Evolutionary conservation across 2,113 vertebrate species (phyloP), one percentile per base, ranked within the genome.

Genomic region (Megaptera novaeangliae): DNA sequence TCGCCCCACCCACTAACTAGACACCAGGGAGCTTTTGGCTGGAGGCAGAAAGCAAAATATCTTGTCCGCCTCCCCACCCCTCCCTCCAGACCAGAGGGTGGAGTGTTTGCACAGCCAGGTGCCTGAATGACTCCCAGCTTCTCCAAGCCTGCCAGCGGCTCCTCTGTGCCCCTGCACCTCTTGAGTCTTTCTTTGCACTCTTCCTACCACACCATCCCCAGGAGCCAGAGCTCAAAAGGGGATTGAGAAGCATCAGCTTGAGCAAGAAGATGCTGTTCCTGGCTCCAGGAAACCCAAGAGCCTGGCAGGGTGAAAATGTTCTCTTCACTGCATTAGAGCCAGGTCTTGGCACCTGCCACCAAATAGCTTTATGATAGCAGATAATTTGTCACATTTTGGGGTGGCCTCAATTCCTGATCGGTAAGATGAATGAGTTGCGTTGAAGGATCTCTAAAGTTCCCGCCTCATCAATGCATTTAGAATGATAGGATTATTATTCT

Each of bases 1-100:
- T 90, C 6, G 39, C 91, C 94, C 97, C 97, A 97, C 97, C 96
- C 97, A 97, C 95, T 97, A 97, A 97, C 91, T 94, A 92, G 97
- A 95, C 0, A 0, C 80, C 44, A 0, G 44, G 29, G 86, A 96
- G 95, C 84, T 81, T 36, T 81, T 0, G 17, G 88, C 72, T 96
- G 95, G 89, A 97, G 94, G 96, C 94, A 97, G 90, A 91, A 91
- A 96, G 95, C 77, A 89, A 88, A 88, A 55, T 44, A 59, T 75
- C 36, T 39, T 78, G 72, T 57, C 66, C 44, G 59, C 59, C 83
- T 88, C 96, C 89, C 88, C 1, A 44, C 49, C 89, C 94, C 83
- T 85, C 93, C 96, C 97, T 89, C 18, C 88, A 98, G 89, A 97
- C 85, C 96, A 97, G 94, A 97, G 57, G 57, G 59, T 36, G n/a